Evolutionary conservation across 2,797 vertebrate genomes (phyloP).

Genomic region (Pempheris klunzingeri): DNA sequence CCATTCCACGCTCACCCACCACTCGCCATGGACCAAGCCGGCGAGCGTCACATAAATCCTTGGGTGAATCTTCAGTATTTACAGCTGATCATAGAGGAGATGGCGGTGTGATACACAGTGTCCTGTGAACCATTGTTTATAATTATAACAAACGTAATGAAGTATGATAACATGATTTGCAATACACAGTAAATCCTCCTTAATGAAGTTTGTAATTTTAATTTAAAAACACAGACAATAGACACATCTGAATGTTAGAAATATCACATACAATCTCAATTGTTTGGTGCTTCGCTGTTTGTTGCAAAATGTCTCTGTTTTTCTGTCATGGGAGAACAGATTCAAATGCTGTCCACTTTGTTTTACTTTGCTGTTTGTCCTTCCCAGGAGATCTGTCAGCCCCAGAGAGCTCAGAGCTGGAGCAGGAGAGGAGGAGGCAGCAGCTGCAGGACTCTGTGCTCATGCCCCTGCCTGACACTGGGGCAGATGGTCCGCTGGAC

Average conservation of each 20-base stretch:
- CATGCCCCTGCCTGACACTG: conserved; percentile 94
- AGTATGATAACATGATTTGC: neutral
- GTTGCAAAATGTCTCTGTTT: neutral
- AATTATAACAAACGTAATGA: neutral
- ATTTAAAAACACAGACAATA: neutral
- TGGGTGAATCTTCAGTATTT: conserved; percentile 82
- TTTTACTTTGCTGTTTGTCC: conserved; percentile 15
- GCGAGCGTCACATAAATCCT: conserved; percentile 93
- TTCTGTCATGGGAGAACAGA: conserved; percentile 9
- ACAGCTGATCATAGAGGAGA: neutral
- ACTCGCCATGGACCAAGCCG: conserved; percentile 86
- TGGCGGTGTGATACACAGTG: neutral
- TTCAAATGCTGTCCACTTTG: conserved; percentile 3
- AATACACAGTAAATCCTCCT: neutral
- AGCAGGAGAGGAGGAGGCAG: conserved; percentile 88
- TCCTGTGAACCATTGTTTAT: neutral
- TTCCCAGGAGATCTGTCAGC: conserved; percentile 92
- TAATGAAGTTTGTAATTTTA: neutral
- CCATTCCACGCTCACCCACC: conserved; percentile 91
- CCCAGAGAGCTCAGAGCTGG: conserved; percentile 90
- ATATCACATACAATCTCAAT: neutral
- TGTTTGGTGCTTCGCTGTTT: neutral
- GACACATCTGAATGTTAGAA: neutral
- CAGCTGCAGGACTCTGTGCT: conserved; percentile 92
- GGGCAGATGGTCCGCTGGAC: conserved; percentile 92